Conservation (phyloP, 2,113 vertebrate species). For the Aspiorhynchus laticeps region DNA sequence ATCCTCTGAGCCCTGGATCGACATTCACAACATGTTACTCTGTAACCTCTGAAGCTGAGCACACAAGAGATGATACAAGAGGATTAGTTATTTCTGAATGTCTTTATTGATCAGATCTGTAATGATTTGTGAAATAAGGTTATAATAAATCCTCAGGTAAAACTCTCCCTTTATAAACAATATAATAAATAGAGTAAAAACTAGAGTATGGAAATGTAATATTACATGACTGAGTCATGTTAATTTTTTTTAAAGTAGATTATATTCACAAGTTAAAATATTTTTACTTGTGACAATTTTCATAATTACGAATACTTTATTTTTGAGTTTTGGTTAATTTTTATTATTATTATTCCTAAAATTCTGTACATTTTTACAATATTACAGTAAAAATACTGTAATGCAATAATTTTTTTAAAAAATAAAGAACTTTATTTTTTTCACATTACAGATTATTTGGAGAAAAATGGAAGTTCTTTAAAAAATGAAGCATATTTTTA, state of each 20-base stretch:
- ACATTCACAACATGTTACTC: neutral
- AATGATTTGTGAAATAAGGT: conserved; percentile 2
- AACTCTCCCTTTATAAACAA: neutral
- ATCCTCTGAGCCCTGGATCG: conserved; percentile 19
- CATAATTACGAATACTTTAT: neutral
- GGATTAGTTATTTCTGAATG: neutral
- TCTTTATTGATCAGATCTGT: neutral
- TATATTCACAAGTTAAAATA: neutral
- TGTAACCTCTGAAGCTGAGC: neutral
- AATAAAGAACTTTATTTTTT: neutral
- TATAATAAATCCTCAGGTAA: neutral
- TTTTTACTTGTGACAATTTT: neutral
- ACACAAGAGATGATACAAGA: neutral
- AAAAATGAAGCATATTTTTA: too few species aligned
- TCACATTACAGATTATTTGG: neutral
- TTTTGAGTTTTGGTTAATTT: neutral
- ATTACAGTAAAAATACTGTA: neutral
- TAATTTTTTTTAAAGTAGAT: neutral
- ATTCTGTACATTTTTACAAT: neutral
- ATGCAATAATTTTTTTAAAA: neutral
- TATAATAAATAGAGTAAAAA: conserved; percentile 27
- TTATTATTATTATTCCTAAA: neutral
- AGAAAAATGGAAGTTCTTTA: neutral
- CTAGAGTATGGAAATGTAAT: neutral
- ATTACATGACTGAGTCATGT: neutral